Conservation (phyloP, 1,140 invertebrate genomes). For the Solenopsis fugax region DNA sequence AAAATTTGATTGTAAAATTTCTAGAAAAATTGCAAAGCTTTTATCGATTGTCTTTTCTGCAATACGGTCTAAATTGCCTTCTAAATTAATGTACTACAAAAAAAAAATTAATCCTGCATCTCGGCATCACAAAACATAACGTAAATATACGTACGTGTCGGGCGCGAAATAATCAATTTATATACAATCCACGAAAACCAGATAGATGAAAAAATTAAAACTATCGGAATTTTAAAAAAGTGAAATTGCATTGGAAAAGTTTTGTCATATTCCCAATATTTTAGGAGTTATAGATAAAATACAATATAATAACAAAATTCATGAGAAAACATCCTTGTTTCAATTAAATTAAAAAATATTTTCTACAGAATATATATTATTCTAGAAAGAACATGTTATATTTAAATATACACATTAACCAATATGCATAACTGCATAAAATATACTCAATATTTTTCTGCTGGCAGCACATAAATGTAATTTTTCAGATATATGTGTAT, state of each 20-base stretch:
- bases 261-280: not conserved
- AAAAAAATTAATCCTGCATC: not conserved
- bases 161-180: not conserved
- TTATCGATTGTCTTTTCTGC: constrained; percentile 12
- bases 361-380: not conserved
- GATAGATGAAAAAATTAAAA: not conserved
- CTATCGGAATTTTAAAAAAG: not conserved
- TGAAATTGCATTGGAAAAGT: not conserved
- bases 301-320: not conserved
- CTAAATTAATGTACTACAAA: not conserved
- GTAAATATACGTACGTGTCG: not conserved
- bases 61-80: constrained; percentile 8
- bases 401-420: not conserved
- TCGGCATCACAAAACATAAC: not conserved
- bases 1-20: not conserved
- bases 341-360: not conserved
- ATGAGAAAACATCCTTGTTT: not conserved
- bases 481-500: constrained; percentile 15
- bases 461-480: not conserved
- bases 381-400: not conserved
- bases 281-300: not conserved
- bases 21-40: too few relatives aligned
- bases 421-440: not conserved
- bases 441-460: not conserved
- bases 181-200: not conserved